Percentiles rank a stretch among this genome's conserved stretches.
These are phyloP conservation scores for Drosophila kokeensis DNA, from an alignment of 2,888 invertebrate species.

Conservation along the genomic window DNA sequence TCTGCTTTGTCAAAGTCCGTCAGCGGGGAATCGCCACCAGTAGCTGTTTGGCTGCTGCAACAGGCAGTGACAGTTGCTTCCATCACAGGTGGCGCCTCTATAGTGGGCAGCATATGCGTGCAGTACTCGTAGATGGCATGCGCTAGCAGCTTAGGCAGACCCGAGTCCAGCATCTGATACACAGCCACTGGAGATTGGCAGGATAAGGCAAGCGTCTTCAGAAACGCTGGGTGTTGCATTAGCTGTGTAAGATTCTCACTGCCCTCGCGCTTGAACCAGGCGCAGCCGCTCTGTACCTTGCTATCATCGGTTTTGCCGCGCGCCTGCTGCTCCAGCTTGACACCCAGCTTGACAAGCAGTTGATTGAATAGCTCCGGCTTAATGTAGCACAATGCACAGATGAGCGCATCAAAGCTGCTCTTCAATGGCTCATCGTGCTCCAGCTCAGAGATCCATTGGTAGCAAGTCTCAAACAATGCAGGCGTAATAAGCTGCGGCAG, in stretches of 20 bases:
- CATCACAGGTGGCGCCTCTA: slow-evolving; percentile 30
- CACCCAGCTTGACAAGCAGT: slow-evolving; percentile 90
- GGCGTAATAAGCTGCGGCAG: slow-evolving; percentile 89
- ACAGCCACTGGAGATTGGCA: slow-evolving; percentile 93
- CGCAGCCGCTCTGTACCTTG: slow-evolving; percentile 86
- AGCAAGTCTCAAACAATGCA: slow-evolving; percentile 91
- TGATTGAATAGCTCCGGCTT: slow-evolving; percentile 91
- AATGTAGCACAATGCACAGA: slow-evolving; percentile 94
- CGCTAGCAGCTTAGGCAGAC: slow-evolving; percentile 88
- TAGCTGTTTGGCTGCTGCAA: slow-evolving; percentile 39
- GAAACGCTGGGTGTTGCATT: slow-evolving; percentile 88
- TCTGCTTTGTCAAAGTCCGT: slow-evolving; percentile 69
- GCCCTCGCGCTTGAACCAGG: slow-evolving; percentile 87
- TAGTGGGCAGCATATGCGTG: slow-evolving; percentile 71
- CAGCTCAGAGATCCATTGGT: slow-evolving; percentile 91
- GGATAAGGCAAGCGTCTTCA: slow-evolving; percentile 91
- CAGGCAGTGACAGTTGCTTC: slow-evolving; percentile 47
- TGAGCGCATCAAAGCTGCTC: slow-evolving; percentile 92
- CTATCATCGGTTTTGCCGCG: slow-evolving; percentile 90
- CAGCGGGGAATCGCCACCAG: slow-evolving; percentile 50
- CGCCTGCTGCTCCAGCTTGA: slow-evolving; percentile 80
- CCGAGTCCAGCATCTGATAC: slow-evolving; percentile 91
- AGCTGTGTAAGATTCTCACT: slow-evolving; percentile 87
- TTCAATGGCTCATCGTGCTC: slow-evolving; percentile 91
- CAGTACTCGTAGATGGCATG: slow-evolving; percentile 87